Evolutionary conservation across 2,113 vertebrate genomes (phyloP), one percentile per base, ranked within the genome.

Genomic region (Numida meleagris): DNA sequence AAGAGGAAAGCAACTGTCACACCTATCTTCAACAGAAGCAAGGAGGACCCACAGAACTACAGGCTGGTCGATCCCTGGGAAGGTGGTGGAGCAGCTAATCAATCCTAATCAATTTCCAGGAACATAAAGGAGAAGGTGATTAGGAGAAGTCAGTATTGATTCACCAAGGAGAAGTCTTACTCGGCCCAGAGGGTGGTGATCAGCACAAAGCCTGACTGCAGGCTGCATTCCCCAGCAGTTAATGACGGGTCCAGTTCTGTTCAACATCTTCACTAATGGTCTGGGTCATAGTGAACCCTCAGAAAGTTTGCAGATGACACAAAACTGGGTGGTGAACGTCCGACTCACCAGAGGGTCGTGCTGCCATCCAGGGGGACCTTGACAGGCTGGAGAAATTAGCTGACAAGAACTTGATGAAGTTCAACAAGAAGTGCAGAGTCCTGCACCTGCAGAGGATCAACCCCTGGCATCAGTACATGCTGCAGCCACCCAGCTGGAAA

Each of bases 201-300:
- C 2, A 2, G 43, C 25, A 38, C 2, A 17, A 65, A 76, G 67
- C 9, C 19, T 51, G 48, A 12, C 14, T 81, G 40, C 17, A 73
- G 29, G 31, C 29, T 24, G 12, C 6, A 8, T 3, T 59, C 13
- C 21, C 10, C 20, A 50, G 4, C 12, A n/a, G n/a, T 46, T 36
- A 67, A 15, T 9, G 42, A 2, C 1, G 9, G 29, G 16, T 43
- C n/a, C 27, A 55, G 33, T 63, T 27, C 62, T 62, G 10, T 53
- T 48, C 53, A 58, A 0, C 12, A 19, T 12, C 42, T 46, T 74
- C 33, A 68, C 29, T 48, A 62, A 53, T 0, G 0, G 72, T 13
- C 24, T 75, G 21, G 10, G 43, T 42, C 16, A 36, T 20, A 73
- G 25, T 1, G 6, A 36, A 73, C 43, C 6, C 14, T 70, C 38